These are phyloP conservation scores for Odontesthes bonariensis DNA, from an alignment of 2,113 vertebrate species.

Conservation along the genomic window DNA sequence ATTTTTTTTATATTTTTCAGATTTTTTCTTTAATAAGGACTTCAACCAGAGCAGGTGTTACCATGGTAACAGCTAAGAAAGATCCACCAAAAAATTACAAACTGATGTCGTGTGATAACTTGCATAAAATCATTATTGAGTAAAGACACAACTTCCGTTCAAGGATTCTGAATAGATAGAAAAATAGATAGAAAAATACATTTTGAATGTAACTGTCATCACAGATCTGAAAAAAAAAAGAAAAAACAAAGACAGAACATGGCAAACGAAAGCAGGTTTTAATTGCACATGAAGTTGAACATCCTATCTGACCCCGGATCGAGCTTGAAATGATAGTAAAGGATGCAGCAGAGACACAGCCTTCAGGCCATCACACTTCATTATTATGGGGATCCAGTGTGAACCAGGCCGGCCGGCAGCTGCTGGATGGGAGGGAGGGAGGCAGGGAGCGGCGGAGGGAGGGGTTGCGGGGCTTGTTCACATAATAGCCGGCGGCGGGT, in stretches of 20 bases:
- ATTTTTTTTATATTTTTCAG: not conserved
- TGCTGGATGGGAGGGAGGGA: conserved; percentile 61
- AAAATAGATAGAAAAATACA: not conserved
- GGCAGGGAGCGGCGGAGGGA: not conserved
- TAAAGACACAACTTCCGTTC: not conserved
- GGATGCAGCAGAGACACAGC: conserved; percentile 23
- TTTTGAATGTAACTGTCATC: not conserved
- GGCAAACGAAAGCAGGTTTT: not conserved
- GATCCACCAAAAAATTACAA: not conserved
- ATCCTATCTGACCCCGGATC: not conserved
- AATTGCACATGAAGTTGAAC: not conserved
- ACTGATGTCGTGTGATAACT: conserved; percentile 2
- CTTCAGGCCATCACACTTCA: conserved; percentile 34
- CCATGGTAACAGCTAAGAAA: conserved; percentile 29
- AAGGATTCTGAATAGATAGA: not conserved
- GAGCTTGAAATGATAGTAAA: not conserved
- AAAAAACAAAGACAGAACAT: no score
- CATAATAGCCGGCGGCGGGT: conserved; percentile 79
- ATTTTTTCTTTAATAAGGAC: not conserved
- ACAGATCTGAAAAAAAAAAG: not conserved
- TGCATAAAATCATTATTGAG: not conserved
- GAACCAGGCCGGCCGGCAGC: conserved; percentile 73
- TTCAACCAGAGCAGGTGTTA: not conserved
- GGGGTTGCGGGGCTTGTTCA: conserved; percentile 68
- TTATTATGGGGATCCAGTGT: conserved; percentile 49